Evolutionary conservation across 2,888 invertebrate species (phyloP).

Genomic region (Acanthococcus lagerstroemiae): DNA sequence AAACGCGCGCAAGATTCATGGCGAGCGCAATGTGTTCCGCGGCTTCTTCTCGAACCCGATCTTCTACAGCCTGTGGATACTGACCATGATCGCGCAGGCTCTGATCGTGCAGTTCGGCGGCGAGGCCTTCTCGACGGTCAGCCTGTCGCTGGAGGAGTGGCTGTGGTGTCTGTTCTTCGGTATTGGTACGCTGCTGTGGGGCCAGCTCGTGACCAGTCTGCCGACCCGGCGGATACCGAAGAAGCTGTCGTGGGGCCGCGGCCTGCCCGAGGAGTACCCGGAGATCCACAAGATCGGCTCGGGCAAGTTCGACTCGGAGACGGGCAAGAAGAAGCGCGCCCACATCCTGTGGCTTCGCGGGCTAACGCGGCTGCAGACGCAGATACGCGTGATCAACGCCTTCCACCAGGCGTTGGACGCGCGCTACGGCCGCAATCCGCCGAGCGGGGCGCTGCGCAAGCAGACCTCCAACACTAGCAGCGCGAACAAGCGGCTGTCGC

Average conservation of each 20-base stretch:
- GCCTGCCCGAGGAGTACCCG: slow-evolving; percentile 58
- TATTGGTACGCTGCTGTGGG: slow-evolving; percentile 49
- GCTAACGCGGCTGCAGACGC: slow-evolving; percentile 52
- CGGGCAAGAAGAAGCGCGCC: slow-evolving; percentile 40
- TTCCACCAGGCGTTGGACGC: slow-evolving; percentile 32
- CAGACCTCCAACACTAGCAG: slow-evolving; percentile 21
- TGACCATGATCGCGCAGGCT: slow-evolving; percentile 49
- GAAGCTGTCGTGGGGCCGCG: slow-evolving; percentile 63
- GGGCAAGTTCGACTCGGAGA: slow-evolving; percentile 13
- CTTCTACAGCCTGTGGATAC: slow-evolving; percentile 51
- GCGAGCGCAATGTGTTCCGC: slow-evolving; percentile 52
- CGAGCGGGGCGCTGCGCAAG: slow-evolving; percentile 8
- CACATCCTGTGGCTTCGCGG: slow-evolving; percentile 57
- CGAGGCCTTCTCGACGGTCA: slow-evolving; percentile 47
- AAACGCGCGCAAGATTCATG: slow-evolving; percentile 55
- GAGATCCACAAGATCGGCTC: not conserved
- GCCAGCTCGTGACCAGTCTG: slow-evolving; percentile 49
- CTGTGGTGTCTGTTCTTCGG: slow-evolving; percentile 51
- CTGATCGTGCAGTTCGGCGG: slow-evolving; percentile 51
- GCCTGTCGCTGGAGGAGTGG: slow-evolving; percentile 49
- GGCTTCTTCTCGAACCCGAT: slow-evolving; percentile 50
- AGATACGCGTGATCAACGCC: slow-evolving; percentile 39
- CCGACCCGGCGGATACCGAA: slow-evolving; percentile 48
- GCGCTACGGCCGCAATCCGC: slow-evolving; percentile 20
- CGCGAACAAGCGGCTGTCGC: slow-evolving; percentile 24